phyloP scores from a whole-genome alignment of 2,888 invertebrate species.

The Brenthis ino region DNA sequence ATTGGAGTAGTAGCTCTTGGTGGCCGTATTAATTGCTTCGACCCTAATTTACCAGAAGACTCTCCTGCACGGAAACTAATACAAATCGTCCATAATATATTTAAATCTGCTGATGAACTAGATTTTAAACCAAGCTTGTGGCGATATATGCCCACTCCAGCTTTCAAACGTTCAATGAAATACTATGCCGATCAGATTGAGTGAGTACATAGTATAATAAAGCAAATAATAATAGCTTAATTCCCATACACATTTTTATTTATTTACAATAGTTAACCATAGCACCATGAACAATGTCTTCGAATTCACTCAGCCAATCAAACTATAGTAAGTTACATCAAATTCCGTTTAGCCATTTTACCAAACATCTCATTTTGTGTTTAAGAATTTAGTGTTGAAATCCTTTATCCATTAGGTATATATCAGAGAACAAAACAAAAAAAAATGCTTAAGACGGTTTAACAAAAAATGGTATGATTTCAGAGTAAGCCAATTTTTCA shows the following conservation, averaged over 20 bases:
- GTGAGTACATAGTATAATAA: slow-evolving; percentile 45
- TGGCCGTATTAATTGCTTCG: slow-evolving; percentile 58
- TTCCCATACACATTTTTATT: background rate
- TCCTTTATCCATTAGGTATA: too few relatives aligned
- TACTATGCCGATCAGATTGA: slow-evolving; percentile 58
- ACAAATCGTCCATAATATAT: slow-evolving; percentile 56
- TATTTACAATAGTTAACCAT: background rate
- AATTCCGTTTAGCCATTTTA: too few relatives aligned
- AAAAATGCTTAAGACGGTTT: too few relatives aligned
- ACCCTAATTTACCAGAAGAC: slow-evolving; percentile 53
- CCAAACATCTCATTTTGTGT: too few relatives aligned
- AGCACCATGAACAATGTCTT: background rate
- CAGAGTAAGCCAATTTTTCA: slow-evolving; percentile 32
- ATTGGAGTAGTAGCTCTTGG: slow-evolving; percentile 64
- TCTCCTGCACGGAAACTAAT: slow-evolving; percentile 58
- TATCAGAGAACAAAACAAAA: too few relatives aligned
- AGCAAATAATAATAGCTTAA: background rate
- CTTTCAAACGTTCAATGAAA: slow-evolving; percentile 59
- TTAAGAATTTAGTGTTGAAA: too few relatives aligned
- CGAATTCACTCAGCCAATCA: background rate
- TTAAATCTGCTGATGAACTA: slow-evolving; percentile 48
- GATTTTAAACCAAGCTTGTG: slow-evolving; percentile 63
- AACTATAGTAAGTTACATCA: background rate
- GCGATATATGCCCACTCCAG: slow-evolving; percentile 55
- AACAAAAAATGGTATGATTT: slow-evolving; percentile 3